Percentiles rank a stretch among this genome's conserved stretches.
These are phyloP conservation scores for Microcebus griseorufus DNA, from an alignment of 2,113 vertebrate species.

Conservation along the genomic window DNA sequence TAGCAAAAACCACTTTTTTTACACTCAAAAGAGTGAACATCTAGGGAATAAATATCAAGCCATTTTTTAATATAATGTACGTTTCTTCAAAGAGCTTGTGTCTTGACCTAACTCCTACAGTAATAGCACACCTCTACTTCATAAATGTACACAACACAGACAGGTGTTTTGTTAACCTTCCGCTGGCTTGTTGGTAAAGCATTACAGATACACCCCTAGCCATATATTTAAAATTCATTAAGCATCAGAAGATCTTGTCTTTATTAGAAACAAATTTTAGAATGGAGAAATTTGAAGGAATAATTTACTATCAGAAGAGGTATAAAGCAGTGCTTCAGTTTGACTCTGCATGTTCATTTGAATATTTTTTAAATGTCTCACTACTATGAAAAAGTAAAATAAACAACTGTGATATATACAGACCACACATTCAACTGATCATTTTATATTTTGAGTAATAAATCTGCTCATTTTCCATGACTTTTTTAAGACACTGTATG, in stretches of 20 bases:
- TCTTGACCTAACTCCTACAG: not conserved
- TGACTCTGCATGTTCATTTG: not conserved
- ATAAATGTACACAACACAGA: not conserved
- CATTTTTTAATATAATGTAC: not conserved
- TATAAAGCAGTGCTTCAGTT: not conserved
- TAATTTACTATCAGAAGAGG: not conserved
- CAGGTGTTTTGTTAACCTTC: not conserved
- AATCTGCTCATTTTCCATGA: not conserved
- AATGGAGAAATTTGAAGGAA: not conserved
- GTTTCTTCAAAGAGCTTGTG: constrained; percentile 50
- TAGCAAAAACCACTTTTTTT: constrained; percentile 64
- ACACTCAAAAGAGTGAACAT: constrained; percentile 51
- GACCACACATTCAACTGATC: not conserved
- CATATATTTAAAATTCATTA: not conserved
- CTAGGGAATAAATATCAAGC: not conserved
- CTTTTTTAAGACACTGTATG: not conserved
- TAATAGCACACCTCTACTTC: not conserved
- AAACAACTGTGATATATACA: not conserved
- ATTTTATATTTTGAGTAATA: not conserved
- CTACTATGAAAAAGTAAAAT: not conserved
- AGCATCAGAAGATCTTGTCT: fast-evolving
- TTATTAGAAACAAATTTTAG: not conserved
- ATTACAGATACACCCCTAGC: not conserved
- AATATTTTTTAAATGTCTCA: not conserved
- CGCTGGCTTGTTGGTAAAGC: not conserved